Conservation (phyloP, 2,797 vertebrate genomes). For the Antrozous pallidus region DNA sequence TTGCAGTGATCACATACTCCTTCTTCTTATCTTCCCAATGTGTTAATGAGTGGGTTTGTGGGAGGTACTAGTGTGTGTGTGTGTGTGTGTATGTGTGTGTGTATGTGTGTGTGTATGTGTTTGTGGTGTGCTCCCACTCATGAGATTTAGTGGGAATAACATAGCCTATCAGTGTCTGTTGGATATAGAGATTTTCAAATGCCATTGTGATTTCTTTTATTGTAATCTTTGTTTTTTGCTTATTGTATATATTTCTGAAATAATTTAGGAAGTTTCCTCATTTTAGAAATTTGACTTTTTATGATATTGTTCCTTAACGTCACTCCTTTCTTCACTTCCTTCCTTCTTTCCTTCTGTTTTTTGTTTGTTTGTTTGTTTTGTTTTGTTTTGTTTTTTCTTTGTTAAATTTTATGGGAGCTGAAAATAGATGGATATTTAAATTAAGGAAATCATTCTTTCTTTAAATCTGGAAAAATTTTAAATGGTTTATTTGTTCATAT, state of each 20-base stretch:
- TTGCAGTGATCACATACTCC: neutral
- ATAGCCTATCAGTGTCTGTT: neutral
- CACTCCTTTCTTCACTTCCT: too few relatives aligned
- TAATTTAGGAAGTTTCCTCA: neutral
- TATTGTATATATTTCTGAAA: neutral
- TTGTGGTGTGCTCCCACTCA: neutral
- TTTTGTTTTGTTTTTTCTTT: neutral
- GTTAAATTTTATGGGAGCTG: neutral
- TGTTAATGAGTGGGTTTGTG: neutral
- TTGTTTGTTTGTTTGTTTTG: neutral
- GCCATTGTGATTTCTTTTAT: neutral
- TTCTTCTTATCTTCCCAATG: neutral
- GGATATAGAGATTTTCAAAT: neutral
- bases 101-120: neutral
- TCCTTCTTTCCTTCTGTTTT: fast-evolving
- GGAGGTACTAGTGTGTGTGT: neutral
- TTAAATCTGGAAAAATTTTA: neutral
- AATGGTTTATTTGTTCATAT: neutral
- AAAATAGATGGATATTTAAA: neutral
- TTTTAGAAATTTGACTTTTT: neutral
- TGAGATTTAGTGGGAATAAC: neutral
- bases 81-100: neutral
- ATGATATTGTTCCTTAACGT: neutral
- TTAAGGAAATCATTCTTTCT: neutral
- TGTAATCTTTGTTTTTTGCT: neutral